These are phyloP conservation scores for Cheirogaleus medius DNA, from an alignment of 2,113 vertebrate species.

Conservation along the genomic window DNA sequence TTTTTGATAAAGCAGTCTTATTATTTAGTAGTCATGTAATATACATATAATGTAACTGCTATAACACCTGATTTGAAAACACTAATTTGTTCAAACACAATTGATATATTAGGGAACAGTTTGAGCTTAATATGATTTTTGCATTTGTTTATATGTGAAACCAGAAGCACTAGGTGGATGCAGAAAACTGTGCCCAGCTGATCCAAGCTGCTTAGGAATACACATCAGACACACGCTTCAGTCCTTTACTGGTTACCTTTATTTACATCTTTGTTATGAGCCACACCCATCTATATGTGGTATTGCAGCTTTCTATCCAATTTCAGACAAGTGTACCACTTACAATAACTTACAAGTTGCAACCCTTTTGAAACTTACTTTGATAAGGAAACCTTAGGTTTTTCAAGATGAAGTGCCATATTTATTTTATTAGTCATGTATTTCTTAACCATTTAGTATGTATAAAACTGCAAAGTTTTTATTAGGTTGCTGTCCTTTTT, in stretches of 20 bases:
- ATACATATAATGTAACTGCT: not conserved
- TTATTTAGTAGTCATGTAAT: not conserved
- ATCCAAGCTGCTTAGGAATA: not conserved
- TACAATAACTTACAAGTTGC: not conserved
- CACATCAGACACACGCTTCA: not conserved
- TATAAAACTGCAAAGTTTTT: not conserved
- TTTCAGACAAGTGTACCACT: not conserved
- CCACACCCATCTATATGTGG: not conserved
- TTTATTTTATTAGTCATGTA: not conserved
- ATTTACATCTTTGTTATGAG: not conserved
- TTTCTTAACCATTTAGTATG: conserved; percentile 8
- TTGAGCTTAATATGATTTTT: not conserved
- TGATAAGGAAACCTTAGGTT: not conserved
- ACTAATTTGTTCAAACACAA: not conserved
- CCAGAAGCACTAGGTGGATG: not conserved
- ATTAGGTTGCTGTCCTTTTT: not conserved
- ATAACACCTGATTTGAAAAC: not conserved
- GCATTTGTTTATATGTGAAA: not conserved
- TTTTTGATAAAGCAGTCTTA: not conserved
- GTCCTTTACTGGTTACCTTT: not conserved
- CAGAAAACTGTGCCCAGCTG: not conserved
- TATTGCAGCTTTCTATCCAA: not conserved
- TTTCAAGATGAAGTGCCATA: not conserved
- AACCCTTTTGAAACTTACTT: not conserved
- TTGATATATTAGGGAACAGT: not conserved